Conservation (phyloP, 2,113 vertebrate genomes). For the Peromyscus polionotus region DNA sequence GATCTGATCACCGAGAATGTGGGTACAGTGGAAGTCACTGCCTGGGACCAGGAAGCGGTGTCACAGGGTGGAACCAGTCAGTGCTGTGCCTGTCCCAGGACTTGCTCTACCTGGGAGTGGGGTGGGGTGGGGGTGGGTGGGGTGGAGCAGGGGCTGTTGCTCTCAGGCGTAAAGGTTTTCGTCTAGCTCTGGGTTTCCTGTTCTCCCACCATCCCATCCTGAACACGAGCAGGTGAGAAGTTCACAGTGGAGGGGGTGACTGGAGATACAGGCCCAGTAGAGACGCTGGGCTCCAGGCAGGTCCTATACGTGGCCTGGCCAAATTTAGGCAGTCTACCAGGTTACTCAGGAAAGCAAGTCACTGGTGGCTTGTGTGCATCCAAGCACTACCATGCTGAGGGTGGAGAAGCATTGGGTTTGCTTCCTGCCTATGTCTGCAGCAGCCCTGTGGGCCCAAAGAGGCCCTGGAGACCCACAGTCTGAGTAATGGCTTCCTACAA, state of each 20-base stretch:
- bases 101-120: background rate
- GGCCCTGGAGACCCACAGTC: background rate
- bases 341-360: background rate
- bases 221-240: background rate
- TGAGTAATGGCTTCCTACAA: conserved; percentile 6
- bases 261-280: too few species aligned
- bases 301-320: fast-evolving
- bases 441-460: background rate
- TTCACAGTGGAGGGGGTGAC: background rate
- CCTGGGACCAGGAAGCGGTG: background rate
- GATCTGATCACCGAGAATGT: too few species aligned
- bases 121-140: background rate
- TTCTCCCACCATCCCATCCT: background rate
- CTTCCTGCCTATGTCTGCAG: background rate
- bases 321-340: background rate
- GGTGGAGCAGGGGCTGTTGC: background rate
- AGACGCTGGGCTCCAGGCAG: background rate
- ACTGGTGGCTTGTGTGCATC: fast-evolving
- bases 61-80: background rate
- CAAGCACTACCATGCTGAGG: fast-evolving
- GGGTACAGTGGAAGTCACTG: background rate
- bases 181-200: background rate
- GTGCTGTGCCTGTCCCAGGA: background rate
- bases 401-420: background rate
- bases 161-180: background rate